Base-by-base conservation (phyloP, 2,888 invertebrate species). In the Drosophila villosipedis region DNA sequence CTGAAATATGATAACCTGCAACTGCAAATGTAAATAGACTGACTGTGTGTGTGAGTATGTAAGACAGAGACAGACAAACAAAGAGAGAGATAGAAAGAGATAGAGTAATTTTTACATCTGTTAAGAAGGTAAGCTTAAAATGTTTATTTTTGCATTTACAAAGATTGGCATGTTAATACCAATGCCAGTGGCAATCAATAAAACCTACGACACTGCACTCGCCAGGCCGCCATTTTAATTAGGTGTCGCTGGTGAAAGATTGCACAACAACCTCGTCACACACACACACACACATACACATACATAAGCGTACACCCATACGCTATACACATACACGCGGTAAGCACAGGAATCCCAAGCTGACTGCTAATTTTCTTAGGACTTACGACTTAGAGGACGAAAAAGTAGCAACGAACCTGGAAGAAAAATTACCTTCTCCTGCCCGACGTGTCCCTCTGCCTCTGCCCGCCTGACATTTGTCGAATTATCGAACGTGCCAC, bases 401-500 rank as follows among this genome's bases (percentile, higher is more conserved):
- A 68, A 69, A 58, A 58, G 52, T 35, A 57, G 28, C 49, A 50
- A 55, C 41, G 31, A 41, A 55, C 9, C 57, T 30, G 50, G 50
- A 39, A 55, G 55, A 10, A 55, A 19, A 60, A 35, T 28, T 12
- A 3, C 31, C 22, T 30, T 19, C 25, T 19, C n/a, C 28, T 2
- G 16, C 37, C 37, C 43, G 7, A 47, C n/a, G 3, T 39, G 10
- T 31, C 22, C 7, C 14, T 9, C 22, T 14, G 28, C 52, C 37
- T n/a, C 47, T 14, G 25, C 30, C 19, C 10, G 19, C 16, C 52
- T 41, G 54, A 12, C 39, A 47, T 35, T 70, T 54, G 59, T 28
- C 60, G 60, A 66, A 67, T 62, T 74, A 73, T 73, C 41, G 41
- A 70, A 66, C 60, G 60, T 62, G 50, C 50, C 58, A 47, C 60